Evolutionary conservation across 2,888 invertebrate genomes (phyloP), one percentile per base, ranked within the genome.

Genomic region (Aphodius granarius): DNA sequence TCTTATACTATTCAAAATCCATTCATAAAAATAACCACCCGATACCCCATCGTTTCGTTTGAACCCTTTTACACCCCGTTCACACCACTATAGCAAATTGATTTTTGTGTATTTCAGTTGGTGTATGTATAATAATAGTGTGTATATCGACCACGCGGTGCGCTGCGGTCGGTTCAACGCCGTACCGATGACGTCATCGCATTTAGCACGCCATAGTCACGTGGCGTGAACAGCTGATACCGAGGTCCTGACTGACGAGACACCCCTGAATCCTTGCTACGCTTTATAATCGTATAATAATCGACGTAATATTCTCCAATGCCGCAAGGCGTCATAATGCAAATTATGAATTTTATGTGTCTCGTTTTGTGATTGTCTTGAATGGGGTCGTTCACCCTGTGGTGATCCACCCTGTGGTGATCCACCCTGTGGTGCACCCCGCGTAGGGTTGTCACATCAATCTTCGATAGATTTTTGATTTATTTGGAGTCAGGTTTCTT

Each of bases 161-260:
- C 77, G 77, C 76, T 72, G 78, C 73, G 73, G 77, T 77, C 77
- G 78, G 75, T 79, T 77, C 80, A 80, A 79, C 80, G 80, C 81
- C 80, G 80, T 79, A 79, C 76, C 66, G 77, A 72, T 81, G 81
- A 81, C 81, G 81, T 81, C 80, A 80, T 21, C 21, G 2, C 75
- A 74, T 73, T 74, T 78, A 77, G 76, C 81, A 81, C 79, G 81
- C 77, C 74, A 80, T 68, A 72, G 80, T 80, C 81, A 81, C 81
- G 81, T 81, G 81, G 70, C 71, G 16, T 19, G 63, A 79, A 80
- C 81, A 81, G 81, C 81, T 81, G 81, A 81, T 81, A 78, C 78
- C 77, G 75, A 73, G 22, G 6, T n/a, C 19, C 68, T 20, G 3
- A 9, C 6, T 68, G 22, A n/a, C 68, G 68, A 21, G 68, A 68